Evolutionary conservation across 2,113 vertebrate genomes (phyloP).

Genomic region (Glareola pratincola): DNA sequence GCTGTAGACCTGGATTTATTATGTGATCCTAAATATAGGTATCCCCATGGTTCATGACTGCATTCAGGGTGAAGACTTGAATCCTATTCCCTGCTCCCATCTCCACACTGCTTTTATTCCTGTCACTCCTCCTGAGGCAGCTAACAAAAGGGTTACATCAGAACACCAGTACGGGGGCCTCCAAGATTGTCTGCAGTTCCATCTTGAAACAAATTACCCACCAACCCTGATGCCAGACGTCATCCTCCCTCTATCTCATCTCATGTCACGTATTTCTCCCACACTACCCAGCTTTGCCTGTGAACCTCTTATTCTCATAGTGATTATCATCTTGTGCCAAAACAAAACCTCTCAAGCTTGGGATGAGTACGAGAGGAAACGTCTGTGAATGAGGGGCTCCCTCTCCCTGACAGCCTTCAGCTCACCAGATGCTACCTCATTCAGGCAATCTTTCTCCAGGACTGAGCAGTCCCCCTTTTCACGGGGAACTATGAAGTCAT

Average conservation of each 20-base stretch:
- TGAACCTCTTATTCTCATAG: background rate
- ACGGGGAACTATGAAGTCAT: background rate
- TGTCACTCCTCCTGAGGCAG: background rate
- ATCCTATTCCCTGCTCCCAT: background rate
- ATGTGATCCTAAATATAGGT: background rate
- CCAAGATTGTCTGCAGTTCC: background rate
- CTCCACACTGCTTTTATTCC: background rate
- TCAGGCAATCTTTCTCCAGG: background rate
- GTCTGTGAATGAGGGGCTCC: background rate
- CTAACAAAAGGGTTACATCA: background rate
- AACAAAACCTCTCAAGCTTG: background rate
- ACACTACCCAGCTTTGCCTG: background rate
- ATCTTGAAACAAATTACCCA: background rate
- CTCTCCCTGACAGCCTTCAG: background rate
- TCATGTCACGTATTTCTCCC: background rate
- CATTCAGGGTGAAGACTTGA: background rate
- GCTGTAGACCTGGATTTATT: background rate
- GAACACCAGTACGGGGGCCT: background rate
- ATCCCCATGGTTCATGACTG: background rate
- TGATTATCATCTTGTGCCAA: background rate
- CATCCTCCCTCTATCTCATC: background rate
- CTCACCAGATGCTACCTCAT: background rate
- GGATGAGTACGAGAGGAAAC: background rate
- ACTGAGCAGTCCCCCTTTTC: background rate
- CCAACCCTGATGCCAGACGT: background rate